Base-by-base conservation (phyloP, 2,113 vertebrate genomes). In the Aptenodytes forsteri region DNA sequence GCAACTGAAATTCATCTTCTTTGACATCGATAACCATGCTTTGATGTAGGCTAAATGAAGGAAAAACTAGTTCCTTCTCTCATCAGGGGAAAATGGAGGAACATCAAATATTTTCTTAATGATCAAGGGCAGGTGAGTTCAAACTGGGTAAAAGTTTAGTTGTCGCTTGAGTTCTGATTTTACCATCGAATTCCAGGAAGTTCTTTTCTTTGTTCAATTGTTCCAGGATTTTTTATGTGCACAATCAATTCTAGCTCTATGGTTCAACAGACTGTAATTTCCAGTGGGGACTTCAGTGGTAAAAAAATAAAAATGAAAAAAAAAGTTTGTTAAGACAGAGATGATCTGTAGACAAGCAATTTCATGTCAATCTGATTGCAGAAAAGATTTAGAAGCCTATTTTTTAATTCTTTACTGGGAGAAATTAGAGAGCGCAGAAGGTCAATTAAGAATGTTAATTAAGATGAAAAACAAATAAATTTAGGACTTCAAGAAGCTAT, bases 371-470 rank as follows among this genome's bases (percentile, higher is more conserved):
- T 78, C 67, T 70, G 40, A 90, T 16, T 73, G 59, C 29, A 84
- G 80, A 89, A 83, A 83, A 80, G 22, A 90, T 92, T 73, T 44
- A 79, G 44, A 81, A 62, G 21, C 32, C 65, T 78, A 21, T 66
- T 90, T 94, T 83, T 90, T 46, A 75, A 73, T 90, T 77, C 56
- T 65, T 88, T 76, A 54, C 40, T 58, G 50, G 59, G 38, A 93
- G 32, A 92, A 97, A 93, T 55, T 72, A 81, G 69, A 71, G 78
- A 95, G 87, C 46, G 70, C 19, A 71, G 76, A 91, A 96, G 95
- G 93, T 96, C 96, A 94, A 89, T 91, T 95, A 89, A 80, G 64
- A 81, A 46, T 66, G 40, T 88, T 96, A 95, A 96, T 97, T 95
- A 96, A 95, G 78, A 92, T 75, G 56, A 96, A 89, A 96, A 86